Evolutionary conservation across 2,888 invertebrate genomes (phyloP), one percentile per base, ranked within the genome.

Genomic region (Ryuthela nishihirai): DNA sequence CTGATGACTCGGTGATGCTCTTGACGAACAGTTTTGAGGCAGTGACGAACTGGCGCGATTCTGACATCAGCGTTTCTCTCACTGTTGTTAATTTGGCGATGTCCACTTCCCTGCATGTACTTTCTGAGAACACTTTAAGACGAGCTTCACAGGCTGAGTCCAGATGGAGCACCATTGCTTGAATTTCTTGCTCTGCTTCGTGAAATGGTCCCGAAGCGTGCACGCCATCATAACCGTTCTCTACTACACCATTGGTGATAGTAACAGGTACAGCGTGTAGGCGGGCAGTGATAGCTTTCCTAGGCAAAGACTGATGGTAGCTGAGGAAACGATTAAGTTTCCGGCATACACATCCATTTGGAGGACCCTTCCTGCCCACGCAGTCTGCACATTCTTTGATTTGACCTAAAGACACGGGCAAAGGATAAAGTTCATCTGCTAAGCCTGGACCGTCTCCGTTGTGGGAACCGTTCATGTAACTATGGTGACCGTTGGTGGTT

Each of bases 11-110:
- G 0, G 87, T 88, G 74, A 88, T 83, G 48, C 88, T 85, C 40
- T 88, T 85, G 45, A 91, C 90, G 48, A 91, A 78, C 58, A 85
- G 78, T 63, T 91, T 87, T 12, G 88, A 88, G n/a, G 88, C 85
- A 0, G 87, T 87, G 49, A 90, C 90, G 69, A 91, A 80, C 36
- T 86, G 83, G 65, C 89, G 80, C 0, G 88, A 86, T 72, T 89
- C 87, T 1, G 84, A 80, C 1, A 88, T 87, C 62, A 91, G 76
- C 71, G 86, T 85, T 68, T 87, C 87, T 71, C 87, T 85, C 68
- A 75, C 77, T 69, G 70, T 70, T 25, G 70, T 69, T 64, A 75
- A 88, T 72, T 86, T 85, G 9, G 60, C 54, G 10, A 44, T 25
- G n/a, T 42, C 55, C 10, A 41, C 39, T 7, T 35, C 47, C 18